These are phyloP conservation scores for Phaenicophaeus curvirostris DNA, from an alignment of 2,797 vertebrate species.

Conservation along the genomic window DNA sequence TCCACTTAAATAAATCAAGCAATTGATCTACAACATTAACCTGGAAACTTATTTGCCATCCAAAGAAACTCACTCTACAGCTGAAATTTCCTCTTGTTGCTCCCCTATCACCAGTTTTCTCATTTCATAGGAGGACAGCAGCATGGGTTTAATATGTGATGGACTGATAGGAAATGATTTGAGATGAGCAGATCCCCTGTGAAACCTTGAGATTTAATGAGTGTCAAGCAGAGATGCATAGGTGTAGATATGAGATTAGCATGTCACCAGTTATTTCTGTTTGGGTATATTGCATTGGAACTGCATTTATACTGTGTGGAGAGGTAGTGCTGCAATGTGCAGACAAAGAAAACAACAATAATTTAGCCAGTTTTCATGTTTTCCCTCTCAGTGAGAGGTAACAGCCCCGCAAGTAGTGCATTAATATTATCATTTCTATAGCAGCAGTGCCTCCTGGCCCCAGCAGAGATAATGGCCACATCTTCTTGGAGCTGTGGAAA, in stretches of 20 bases:
- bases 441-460: background rate
- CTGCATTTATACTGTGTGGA: background rate
- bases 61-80: background rate
- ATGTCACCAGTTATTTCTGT: background rate
- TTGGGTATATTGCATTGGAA: background rate
- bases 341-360: background rate
- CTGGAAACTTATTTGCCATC: background rate
- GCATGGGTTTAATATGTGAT: background rate
- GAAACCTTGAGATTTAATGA: background rate
- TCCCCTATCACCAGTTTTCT: background rate
- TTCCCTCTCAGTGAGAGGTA: background rate
- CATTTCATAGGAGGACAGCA: accelerated
- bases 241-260: background rate
- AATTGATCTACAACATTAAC: background rate
- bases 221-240: background rate
- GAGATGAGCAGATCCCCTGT: background rate
- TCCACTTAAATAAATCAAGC: background rate
- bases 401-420: background rate
- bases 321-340: background rate
- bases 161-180: background rate
- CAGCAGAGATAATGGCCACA: accelerated
- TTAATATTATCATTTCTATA: background rate
- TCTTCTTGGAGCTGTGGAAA: background rate
- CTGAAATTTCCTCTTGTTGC: background rate
- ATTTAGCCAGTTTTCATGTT: background rate